Evolutionary conservation across 2,888 invertebrate species (phyloP).

Genomic region (Rhopalosiphum nymphaeae): DNA sequence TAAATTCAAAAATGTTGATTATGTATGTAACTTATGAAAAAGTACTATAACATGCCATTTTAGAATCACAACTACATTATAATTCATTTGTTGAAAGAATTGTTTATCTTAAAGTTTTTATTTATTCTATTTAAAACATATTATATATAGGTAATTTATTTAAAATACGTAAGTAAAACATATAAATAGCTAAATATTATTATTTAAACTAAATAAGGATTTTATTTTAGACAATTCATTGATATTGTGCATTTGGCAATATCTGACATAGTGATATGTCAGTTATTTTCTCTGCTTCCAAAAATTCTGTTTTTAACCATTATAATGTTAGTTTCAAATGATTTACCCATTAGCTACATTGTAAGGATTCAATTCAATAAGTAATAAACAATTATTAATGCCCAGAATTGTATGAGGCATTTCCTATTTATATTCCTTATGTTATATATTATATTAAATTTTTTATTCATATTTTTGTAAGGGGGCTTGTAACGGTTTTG

Average conservation of each 20-base stretch:
- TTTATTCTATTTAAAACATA: not conserved
- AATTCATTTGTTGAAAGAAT: not conserved
- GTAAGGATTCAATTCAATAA: too few species aligned
- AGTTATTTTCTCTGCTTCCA: not conserved
- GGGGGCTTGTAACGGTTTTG: too few species aligned
- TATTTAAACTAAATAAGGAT: not conserved
- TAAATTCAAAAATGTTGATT: not conserved
- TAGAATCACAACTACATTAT: not conserved
- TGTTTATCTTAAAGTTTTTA: not conserved
- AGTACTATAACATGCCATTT: not conserved
- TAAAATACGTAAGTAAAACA: not conserved
- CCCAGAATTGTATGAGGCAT: too few species aligned
- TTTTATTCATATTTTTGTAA: too few species aligned
- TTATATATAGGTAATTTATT: not conserved
- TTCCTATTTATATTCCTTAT: too few species aligned
- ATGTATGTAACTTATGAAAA: not conserved
- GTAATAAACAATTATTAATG: too few species aligned
- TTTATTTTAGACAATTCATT: not conserved
- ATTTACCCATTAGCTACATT: not conserved
- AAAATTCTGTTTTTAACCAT: not conserved
- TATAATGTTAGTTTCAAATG: not conserved
- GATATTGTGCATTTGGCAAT: not conserved
- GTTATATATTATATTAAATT: too few species aligned
- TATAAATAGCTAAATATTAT: not conserved
- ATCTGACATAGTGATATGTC: not conserved